A percentile compares a stretch with the other conserved stretches of the same genome.
Conservation (phyloP, 2,113 vertebrate species). For the Scolopax mira region DNA sequence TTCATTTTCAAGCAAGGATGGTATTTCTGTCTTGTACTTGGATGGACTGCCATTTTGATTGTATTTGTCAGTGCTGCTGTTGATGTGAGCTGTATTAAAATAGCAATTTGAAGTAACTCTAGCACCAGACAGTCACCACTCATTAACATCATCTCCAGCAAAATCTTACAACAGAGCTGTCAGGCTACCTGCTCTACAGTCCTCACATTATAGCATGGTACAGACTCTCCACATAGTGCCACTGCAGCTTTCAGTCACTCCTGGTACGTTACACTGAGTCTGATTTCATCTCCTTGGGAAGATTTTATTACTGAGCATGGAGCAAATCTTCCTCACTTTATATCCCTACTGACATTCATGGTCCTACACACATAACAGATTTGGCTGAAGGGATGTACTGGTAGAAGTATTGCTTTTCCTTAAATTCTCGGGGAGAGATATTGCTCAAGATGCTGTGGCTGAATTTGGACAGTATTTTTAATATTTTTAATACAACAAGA, state of each 20-base stretch:
- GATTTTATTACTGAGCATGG: not conserved
- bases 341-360: not conserved
- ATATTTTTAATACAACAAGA: not conserved
- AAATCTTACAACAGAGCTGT: not conserved
- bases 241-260: not conserved
- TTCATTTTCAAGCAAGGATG: not conserved
- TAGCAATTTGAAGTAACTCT: conserved; percentile 5
- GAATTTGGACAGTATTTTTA: not conserved
- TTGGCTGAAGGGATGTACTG: not conserved
- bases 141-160: not conserved
- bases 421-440: not conserved
- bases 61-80: not conserved
- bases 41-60: conserved; percentile 15
- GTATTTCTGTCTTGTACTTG: not conserved
- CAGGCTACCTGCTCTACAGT: not conserved
- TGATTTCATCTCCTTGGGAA: not conserved
- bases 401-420: not conserved
- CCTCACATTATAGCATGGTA: not conserved
- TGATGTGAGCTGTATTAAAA: conserved; percentile 46
- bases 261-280: not conserved
- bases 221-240: not conserved
- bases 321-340: not conserved
- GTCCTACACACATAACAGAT: not conserved
- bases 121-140: conserved; percentile 6
- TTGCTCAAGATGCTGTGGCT: not conserved